Base-by-base conservation (phyloP, 2,888 invertebrate species). In the Habrosyne pyritoides region DNA sequence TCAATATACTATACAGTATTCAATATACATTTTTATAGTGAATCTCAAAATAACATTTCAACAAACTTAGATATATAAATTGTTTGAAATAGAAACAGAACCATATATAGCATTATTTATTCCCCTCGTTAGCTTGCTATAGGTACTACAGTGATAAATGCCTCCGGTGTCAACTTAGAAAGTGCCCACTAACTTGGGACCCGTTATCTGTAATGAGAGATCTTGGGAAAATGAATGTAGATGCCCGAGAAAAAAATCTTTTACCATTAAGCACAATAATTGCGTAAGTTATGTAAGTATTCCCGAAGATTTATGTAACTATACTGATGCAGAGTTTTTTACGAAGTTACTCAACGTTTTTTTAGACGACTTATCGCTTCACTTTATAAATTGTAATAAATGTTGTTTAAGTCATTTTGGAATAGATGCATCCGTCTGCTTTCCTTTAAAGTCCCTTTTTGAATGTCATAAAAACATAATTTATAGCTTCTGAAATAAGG, bases 151-250 rank as follows among this genome's bases (percentile, higher is more conserved):
- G 22, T 47, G 47, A 48, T 26, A 26, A 50, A 30, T 30, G 49
- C 21, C 49, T 28, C 21, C 28, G 21, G 28, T 30, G 28, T 21
- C 30, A 50, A 30, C 49, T 28, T 47, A 58, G 42, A 53, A 61
- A 59, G 52, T 53, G 53, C 46, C 51, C 26, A 47, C 50, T 26
- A 53, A 49, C 47, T 22, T 36, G 33, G 48, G 57, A 51, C 60
- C 59, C 30, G 61, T 72, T 75, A 75, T 70, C 66, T 56, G 52
- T 73, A 76, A 76, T 70, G 66, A 75, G 63, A 66, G 71, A 63
- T 54, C 55, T 55, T 57, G 59, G 51, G 57, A 73, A 64, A 66
- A 61, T 66, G 61, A 61, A 30, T 22, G 50, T 46, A 30, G 18
- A 26, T 18, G 57, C 46, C 36, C 33, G 33, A 36, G 12, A n/a